These are phyloP conservation scores for Pedionomus torquatus DNA, from an alignment of 2,113 vertebrate genomes.

Conservation along the genomic window DNA sequence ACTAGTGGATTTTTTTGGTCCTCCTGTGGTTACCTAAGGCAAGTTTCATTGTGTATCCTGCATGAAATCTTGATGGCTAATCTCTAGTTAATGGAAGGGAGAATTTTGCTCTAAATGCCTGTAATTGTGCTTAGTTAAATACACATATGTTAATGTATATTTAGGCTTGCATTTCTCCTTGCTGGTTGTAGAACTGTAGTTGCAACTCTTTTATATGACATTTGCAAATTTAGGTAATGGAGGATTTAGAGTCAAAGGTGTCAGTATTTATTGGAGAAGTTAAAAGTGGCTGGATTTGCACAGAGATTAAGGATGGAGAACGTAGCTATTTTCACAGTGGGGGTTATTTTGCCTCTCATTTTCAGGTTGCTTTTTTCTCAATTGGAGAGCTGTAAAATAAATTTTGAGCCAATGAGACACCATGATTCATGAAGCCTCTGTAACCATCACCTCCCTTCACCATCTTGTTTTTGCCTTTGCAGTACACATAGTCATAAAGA, in stretches of 20 bases:
- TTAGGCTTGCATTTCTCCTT: neutral
- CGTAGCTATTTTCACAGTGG: neutral
- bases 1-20: neutral
- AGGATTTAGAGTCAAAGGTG: neutral
- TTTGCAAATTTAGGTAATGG: neutral
- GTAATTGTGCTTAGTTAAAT: neutral
- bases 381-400: neutral
- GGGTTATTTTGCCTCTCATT: neutral
- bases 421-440: neutral
- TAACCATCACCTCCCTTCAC: neutral
- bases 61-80: slow-evolving; percentile 6
- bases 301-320: neutral
- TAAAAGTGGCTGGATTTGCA: neutral
- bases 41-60: neutral
- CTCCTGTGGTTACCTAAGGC: slow-evolving; percentile 55
- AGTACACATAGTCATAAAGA: neutral
- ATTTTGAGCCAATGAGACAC: neutral
- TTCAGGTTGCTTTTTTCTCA: neutral
- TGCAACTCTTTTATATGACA: neutral
- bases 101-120: neutral
- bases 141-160: neutral
- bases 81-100: slow-evolving; percentile 33
- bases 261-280: neutral
- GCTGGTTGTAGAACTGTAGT: neutral
- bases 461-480: neutral